Conservation (phyloP, 64 coral and sea anemone species). For the Anthopleura sola region DNA sequence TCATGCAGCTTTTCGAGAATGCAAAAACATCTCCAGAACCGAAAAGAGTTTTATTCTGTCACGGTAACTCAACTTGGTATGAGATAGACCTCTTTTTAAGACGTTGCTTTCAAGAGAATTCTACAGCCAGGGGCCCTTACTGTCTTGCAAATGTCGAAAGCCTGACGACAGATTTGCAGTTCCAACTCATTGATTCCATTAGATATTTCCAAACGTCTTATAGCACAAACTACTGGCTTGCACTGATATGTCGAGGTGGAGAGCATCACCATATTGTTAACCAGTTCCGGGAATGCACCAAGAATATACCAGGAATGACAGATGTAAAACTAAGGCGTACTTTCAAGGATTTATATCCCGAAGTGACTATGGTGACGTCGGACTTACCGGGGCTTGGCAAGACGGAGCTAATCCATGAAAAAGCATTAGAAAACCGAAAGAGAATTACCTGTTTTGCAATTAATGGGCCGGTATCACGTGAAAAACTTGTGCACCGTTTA, state of each 20-base stretch:
- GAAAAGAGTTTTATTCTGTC: constrained; percentile 74
- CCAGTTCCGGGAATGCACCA: constrained; percentile 59
- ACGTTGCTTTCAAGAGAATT: constrained; percentile 53
- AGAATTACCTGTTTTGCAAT: constrained; percentile 62
- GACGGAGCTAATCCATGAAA: constrained; percentile 69
- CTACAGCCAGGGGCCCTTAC: constrained; percentile 28
- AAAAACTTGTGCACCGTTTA: constrained; percentile 47
- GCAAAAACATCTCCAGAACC: constrained; percentile 61
- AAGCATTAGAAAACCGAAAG: constrained; percentile 45
- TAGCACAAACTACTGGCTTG: constrained; percentile 41
- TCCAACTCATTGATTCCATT: constrained; percentile 76
- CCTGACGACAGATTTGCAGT: constrained; percentile 78
- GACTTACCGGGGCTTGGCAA: constrained; percentile 88
- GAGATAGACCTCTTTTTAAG: constrained; percentile 65
- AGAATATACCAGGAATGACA: constrained; percentile 77
- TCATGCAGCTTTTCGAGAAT: constrained; percentile 71
- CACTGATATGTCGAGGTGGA: constrained; percentile 85
- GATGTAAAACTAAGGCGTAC: constrained; percentile 50
- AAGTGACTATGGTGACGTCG: constrained; percentile 77
- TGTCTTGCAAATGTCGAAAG: constrained; percentile 91
- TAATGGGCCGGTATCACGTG: constrained; percentile 80
- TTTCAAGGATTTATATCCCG: constrained; percentile 44
- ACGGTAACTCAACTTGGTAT: constrained; percentile 74
- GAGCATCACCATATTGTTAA: constrained; percentile 83
- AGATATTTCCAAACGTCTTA: constrained; percentile 3